Conservation (phyloP, 2,797 vertebrate genomes). For the Spatula clypeata region DNA sequence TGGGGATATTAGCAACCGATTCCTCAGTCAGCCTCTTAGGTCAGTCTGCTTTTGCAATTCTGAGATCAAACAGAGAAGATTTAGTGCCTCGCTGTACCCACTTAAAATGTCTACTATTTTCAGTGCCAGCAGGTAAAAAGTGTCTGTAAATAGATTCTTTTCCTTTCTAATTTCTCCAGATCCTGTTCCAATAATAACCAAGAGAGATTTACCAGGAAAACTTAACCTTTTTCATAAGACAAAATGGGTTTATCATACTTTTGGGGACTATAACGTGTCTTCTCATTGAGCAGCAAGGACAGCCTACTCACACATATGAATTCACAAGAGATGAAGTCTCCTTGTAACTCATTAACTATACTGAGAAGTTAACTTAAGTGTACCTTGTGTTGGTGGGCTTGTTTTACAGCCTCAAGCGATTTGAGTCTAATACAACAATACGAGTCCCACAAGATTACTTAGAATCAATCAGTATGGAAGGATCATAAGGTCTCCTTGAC, state of each 20-base stretch:
- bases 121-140: not conserved
- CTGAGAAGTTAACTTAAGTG: not conserved
- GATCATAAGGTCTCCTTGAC: not conserved
- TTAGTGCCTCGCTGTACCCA: constrained; percentile 2
- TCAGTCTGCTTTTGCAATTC: not conserved
- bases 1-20: not conserved
- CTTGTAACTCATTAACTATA: not conserved
- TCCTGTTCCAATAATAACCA: constrained; percentile 35
- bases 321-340: not conserved
- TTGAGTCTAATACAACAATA: not conserved
- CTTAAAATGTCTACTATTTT: not conserved
- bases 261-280: not conserved
- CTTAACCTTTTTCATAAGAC: not conserved
- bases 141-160: constrained; percentile 1
- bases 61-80: constrained; percentile 1
- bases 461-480: not conserved
- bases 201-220: constrained; percentile 32
- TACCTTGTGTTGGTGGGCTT: not conserved
- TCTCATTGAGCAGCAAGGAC: not conserved
- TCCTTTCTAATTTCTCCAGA: not conserved
- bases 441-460: not conserved
- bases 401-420: not conserved
- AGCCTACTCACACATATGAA: not conserved
- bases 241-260: not conserved
- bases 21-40: not conserved